Conservation (phyloP, 2,797 vertebrate genomes). For the Amphiprion clarkii region DNA sequence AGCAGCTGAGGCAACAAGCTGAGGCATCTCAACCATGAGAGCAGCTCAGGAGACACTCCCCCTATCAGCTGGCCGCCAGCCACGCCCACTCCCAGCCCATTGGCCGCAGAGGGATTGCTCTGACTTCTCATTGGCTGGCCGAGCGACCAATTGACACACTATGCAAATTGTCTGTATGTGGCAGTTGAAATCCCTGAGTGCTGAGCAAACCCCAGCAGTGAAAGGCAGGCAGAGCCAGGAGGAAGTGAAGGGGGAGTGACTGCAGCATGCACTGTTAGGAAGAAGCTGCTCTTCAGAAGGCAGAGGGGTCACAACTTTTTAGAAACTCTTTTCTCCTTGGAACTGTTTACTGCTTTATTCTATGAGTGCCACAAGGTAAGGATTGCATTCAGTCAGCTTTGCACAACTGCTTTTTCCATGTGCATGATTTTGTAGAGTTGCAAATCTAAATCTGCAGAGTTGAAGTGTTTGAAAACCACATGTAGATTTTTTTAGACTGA, state of each 20-base stretch:
- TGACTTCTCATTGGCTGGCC: slow-evolving; percentile 45
- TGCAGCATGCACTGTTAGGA: slow-evolving; percentile 38
- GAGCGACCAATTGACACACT: slow-evolving; percentile 58
- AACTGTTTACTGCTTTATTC: not conserved
- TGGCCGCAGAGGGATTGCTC: slow-evolving; percentile 45
- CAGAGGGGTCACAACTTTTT: too few species aligned
- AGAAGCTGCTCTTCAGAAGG: slow-evolving; percentile 4
- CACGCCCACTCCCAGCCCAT: slow-evolving; percentile 26
- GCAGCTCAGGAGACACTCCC: slow-evolving; percentile 27
- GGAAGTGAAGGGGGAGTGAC: slow-evolving; percentile 44
- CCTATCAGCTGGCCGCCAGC: slow-evolving; percentile 46
- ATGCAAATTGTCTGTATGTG: slow-evolving; percentile 75
- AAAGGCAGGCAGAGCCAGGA: slow-evolving; percentile 27
- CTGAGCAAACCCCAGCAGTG: slow-evolving; percentile 21
- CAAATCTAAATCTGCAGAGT: not conserved
- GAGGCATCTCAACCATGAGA: slow-evolving; percentile 28
- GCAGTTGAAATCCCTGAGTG: slow-evolving; percentile 71
- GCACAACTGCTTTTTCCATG: too few species aligned
- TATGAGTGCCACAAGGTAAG: slow-evolving; percentile 84
- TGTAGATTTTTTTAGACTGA: too few species aligned
- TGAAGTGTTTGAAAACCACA: not conserved
- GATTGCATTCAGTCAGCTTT: too few species aligned
- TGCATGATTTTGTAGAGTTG: not conserved
- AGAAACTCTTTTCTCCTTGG: not conserved
- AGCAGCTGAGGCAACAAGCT: slow-evolving; percentile 53